Evolutionary conservation across 2,888 invertebrate species (phyloP).

Genomic region (Drosophila imparisetae): DNA sequence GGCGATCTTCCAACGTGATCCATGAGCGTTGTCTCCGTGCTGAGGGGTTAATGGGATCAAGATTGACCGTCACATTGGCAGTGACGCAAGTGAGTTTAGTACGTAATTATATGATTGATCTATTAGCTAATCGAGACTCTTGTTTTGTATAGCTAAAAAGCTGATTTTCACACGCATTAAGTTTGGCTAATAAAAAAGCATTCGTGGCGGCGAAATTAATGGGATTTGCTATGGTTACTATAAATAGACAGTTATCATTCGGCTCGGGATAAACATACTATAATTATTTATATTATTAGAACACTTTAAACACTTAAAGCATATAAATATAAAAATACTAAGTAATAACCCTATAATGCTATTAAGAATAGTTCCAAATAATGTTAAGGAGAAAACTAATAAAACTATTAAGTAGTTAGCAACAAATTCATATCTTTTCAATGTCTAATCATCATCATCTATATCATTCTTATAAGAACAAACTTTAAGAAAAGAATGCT

Average conservation of each 20-base stretch:
- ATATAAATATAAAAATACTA: not conserved
- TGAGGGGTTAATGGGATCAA: slow-evolving; percentile 67
- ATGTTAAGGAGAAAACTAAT: not conserved
- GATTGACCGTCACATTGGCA: slow-evolving; percentile 10
- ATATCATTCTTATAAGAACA: not conserved
- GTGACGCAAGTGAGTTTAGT: slow-evolving; percentile 42
- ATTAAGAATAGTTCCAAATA: too few species aligned
- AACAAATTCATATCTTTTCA: not conserved
- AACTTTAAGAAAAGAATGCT: not conserved
- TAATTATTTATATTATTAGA: not conserved
- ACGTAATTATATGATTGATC: slow-evolving; percentile 45
- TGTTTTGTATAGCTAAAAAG: slow-evolving; percentile 6
- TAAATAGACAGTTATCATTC: not conserved
- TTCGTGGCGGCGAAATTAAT: slow-evolving; percentile 4
- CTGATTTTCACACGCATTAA: slow-evolving; percentile 14
- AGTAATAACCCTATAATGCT: too few species aligned
- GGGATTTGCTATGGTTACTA: not conserved
- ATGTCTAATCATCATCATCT: not conserved
- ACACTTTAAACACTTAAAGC: not conserved
- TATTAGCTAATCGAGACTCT: slow-evolving; percentile 35
- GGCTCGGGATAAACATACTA: too few species aligned
- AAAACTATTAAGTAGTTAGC: not conserved
- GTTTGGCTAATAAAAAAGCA: not conserved
- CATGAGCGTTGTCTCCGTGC: slow-evolving; percentile 44
- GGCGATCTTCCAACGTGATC: slow-evolving; percentile 27